A percentile compares a stretch with the other conserved stretches of the same genome.
phyloP scores from a whole-genome alignment of 2,888 invertebrate genomes.

The Pristionchus fissidentatus region DNA sequence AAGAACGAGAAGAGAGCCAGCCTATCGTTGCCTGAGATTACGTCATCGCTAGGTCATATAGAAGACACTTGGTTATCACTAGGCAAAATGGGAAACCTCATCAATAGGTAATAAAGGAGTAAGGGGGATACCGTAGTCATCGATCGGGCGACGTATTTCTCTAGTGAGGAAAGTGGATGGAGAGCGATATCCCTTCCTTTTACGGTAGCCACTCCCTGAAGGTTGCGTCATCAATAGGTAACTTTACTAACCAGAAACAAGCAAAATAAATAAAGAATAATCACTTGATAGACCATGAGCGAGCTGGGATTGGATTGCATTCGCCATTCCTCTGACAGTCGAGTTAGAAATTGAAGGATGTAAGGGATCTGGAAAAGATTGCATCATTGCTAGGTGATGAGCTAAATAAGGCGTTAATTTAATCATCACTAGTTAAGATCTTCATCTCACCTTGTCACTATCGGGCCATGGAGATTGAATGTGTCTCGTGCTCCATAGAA shows the following conservation, averaged over 20 bases:
- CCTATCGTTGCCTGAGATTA: conserved; percentile 23
- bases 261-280: too few species aligned
- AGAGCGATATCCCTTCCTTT: conserved; percentile 15
- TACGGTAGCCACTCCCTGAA: conserved; percentile 46
- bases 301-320: neutral
- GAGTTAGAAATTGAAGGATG: conserved; percentile 35
- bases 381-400: neutral
- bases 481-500: conserved; percentile 23
- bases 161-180: conserved; percentile 43
- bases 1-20: conserved; percentile 9
- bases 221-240: neutral
- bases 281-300: conserved; percentile 39
- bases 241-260: neutral
- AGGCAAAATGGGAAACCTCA: neutral
- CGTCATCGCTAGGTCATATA: neutral
- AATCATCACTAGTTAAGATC: neutral
- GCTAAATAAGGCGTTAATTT: neutral
- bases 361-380: neutral
- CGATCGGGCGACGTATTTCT: conserved; percentile 10
- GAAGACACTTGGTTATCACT: neutral
- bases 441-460: conserved; percentile 30
- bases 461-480: conserved; percentile 43
- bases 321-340: neutral
- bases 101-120: too few species aligned
- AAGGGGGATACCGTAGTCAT: conserved; percentile 37